Percentiles rank a stretch among this genome's conserved stretches.
phyloP scores from a whole-genome alignment of 2,888 invertebrate genomes.

The Leptinotarsa peninsularis region DNA sequence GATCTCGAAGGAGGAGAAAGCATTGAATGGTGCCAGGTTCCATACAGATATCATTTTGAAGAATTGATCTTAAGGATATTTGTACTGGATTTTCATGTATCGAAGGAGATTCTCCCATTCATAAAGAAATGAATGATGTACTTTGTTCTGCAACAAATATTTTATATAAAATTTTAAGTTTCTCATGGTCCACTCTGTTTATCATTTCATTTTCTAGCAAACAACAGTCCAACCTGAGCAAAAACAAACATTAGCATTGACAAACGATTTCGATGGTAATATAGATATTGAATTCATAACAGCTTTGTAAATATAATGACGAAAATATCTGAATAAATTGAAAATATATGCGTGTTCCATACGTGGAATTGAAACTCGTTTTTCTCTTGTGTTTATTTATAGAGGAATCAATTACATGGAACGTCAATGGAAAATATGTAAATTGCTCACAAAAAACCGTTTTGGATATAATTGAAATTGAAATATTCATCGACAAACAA shows the following conservation, averaged over 20 bases:
- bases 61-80: too few relatives aligned
- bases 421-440: conserved; percentile 49
- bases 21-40: too few relatives aligned
- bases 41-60: too few relatives aligned
- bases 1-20: too few relatives aligned
- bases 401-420: conserved; percentile 44
- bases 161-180: too few relatives aligned
- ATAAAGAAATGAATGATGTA: too few relatives aligned
- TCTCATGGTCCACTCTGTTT: not conserved
- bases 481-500: conserved; percentile 27
- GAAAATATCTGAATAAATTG: conserved; percentile 41
- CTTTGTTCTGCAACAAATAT: too few relatives aligned
- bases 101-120: too few relatives aligned
- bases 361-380: conserved; percentile 39
- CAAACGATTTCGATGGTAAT: conserved; percentile 31
- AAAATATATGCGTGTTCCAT: conserved; percentile 32
- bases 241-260: conserved; percentile 20
- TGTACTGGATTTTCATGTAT: too few relatives aligned
- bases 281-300: conserved; percentile 32
- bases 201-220: not conserved
- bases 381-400: conserved; percentile 39
- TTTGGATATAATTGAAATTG: conserved; percentile 31
- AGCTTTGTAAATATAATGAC: conserved; percentile 32
- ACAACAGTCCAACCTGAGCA: not conserved
- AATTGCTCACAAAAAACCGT: conserved; percentile 39